Conservation (phyloP, 2,888 invertebrate genomes). For the Hololepta plana region DNA sequence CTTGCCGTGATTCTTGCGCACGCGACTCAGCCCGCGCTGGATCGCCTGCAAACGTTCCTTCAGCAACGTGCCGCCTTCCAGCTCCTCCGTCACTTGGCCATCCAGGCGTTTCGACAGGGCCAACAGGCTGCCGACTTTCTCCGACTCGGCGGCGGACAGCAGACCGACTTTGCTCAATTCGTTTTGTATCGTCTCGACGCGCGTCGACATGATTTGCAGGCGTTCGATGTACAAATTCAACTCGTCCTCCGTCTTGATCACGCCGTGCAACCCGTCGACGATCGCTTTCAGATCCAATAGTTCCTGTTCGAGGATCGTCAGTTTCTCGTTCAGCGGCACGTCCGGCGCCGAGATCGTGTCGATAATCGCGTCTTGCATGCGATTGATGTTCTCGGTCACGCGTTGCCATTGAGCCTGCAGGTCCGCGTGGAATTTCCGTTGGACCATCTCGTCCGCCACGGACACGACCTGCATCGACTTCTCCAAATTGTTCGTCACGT, state of each 20-base stretch:
- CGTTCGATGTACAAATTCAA: constrained; percentile 64
- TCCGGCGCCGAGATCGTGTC: constrained; percentile 55
- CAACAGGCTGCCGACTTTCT: constrained; percentile 53
- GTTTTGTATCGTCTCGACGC: constrained; percentile 63
- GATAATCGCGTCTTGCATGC: constrained; percentile 47
- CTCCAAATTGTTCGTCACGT: constrained; percentile 55
- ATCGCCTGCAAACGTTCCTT: constrained; percentile 57
- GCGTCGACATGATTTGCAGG: constrained; percentile 54
- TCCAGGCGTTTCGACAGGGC: constrained; percentile 53
- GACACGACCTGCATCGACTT: constrained; percentile 61
- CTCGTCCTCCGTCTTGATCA: constrained; percentile 70
- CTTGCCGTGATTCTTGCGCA: constrained; percentile 48
- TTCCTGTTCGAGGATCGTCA: constrained; percentile 58
- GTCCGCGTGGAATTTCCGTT: constrained; percentile 60
- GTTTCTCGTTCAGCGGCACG: constrained; percentile 54
- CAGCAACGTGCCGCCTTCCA: constrained; percentile 55
- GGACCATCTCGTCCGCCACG: constrained; percentile 68
- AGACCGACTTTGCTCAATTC: constrained; percentile 60
- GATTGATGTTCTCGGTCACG: constrained; percentile 42
- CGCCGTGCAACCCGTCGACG: constrained; percentile 53
- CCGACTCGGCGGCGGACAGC: constrained; percentile 55
- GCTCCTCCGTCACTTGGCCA: constrained; percentile 54
- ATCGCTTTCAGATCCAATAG: constrained; percentile 51
- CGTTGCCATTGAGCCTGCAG: constrained; percentile 60
- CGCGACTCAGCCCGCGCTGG: constrained; percentile 48